Percentiles rank a stretch among this genome's conserved stretches.
phyloP scores from a whole-genome alignment of 2,888 invertebrate species.

The Leptogaster cylindrica region DNA sequence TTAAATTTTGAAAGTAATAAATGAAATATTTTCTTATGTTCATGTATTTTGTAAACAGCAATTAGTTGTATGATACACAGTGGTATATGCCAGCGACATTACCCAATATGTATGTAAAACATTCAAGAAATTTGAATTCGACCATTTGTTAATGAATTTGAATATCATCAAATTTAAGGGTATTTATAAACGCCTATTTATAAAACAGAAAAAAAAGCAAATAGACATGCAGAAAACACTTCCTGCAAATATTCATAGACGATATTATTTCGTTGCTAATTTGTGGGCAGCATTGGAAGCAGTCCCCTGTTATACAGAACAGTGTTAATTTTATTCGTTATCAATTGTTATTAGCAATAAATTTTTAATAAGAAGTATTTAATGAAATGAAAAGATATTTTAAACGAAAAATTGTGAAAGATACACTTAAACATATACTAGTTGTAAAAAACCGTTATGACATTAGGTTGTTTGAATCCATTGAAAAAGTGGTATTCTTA shows the following conservation, averaged over 20 bases:
- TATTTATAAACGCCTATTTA: slow-evolving; percentile 31
- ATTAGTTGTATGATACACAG: slow-evolving; percentile 16
- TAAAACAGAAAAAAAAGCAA: slow-evolving; percentile 13
- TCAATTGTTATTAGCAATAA: slow-evolving; percentile 38
- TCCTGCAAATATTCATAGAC: slow-evolving; percentile 22
- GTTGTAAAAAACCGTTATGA: slow-evolving; percentile 21
- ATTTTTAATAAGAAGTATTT: slow-evolving; percentile 35
- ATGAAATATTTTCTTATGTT: slow-evolving; percentile 35
- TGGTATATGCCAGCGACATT: slow-evolving; percentile 7
- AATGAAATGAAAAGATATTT: slow-evolving; percentile 25
- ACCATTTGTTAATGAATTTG: slow-evolving; percentile 11
- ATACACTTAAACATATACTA: slow-evolving; percentile 18
- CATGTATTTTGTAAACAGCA: slow-evolving; percentile 31
- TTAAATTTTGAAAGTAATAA: slow-evolving; percentile 26
- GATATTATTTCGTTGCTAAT: slow-evolving; percentile 35
- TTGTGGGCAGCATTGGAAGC: slow-evolving; percentile 11
- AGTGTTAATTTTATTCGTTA: slow-evolving; percentile 37
- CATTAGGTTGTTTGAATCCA: slow-evolving; percentile 33
- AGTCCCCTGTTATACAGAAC: slow-evolving; percentile 28
- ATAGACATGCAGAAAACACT: no score
- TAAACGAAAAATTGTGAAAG: slow-evolving; percentile 1
- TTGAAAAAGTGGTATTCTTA: slow-evolving; percentile 16
- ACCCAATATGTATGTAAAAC: slow-evolving; percentile 25
- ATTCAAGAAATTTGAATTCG: slow-evolving; percentile 3
- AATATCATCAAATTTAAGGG: slow-evolving; percentile 29